Percentiles rank a stretch among this genome's conserved stretches.
Conservation (phyloP, 2,888 invertebrate species). For the Cerceris rybyensis region DNA sequence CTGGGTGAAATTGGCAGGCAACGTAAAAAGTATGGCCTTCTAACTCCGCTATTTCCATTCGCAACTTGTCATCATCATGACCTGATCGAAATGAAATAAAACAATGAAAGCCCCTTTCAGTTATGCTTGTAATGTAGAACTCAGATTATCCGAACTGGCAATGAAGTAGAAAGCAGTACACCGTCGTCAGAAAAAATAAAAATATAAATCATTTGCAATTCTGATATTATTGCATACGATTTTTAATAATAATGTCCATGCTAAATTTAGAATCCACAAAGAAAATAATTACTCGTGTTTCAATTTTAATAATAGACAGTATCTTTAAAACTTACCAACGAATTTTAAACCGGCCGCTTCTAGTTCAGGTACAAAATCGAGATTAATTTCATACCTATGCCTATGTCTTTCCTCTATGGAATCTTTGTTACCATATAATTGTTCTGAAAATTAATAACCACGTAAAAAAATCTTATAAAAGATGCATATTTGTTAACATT, state of each 20-base stretch:
- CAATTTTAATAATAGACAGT: not conserved
- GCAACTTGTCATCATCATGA: conserved; percentile 89
- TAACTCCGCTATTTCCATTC: conserved; percentile 97
- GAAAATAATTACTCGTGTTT: not conserved
- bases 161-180: too few relatives aligned
- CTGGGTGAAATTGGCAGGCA: conserved; percentile 98
- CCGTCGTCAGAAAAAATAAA: too few relatives aligned
- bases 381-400: conserved; percentile 99
- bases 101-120: not conserved
- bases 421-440: conserved; percentile 90
- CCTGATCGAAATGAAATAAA: conserved; percentile 75
- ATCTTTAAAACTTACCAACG: conserved; percentile 85
- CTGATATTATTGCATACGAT: too few relatives aligned
- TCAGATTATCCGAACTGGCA: too few relatives aligned
- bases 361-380: conserved; percentile 89
- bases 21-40: conserved; percentile 95
- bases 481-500: not conserved
- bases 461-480: not conserved
- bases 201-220: too few relatives aligned
- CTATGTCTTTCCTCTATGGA: conserved; percentile 96
- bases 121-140: too few relatives aligned
- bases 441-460: conserved; percentile 81
- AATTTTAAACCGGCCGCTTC: conserved; percentile 93
- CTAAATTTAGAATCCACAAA: too few relatives aligned
- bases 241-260: too few relatives aligned